Conservation (phyloP, 1,140 invertebrate genomes). For the Gerris buenoi region DNA sequence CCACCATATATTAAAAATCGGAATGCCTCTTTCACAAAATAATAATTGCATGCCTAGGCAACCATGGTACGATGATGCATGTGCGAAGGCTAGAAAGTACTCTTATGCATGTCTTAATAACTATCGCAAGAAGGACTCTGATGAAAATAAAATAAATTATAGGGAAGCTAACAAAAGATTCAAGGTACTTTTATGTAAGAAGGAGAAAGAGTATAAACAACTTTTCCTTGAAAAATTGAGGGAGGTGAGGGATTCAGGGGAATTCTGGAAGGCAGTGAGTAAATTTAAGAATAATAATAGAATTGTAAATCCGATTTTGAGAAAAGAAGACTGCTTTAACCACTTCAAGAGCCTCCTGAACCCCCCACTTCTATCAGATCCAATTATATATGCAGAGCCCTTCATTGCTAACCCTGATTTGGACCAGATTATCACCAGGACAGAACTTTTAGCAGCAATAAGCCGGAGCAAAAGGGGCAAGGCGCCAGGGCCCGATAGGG, state of each 20-base stretch:
- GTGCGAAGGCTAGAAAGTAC: not conserved
- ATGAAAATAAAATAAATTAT: not conserved
- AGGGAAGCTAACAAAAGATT: not conserved
- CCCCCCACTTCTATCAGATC: not conserved
- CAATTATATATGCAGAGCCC: too few species aligned
- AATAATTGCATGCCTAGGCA: not conserved
- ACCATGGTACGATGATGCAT: not conserved
- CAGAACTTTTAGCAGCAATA: too few species aligned
- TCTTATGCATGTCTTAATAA: not conserved
- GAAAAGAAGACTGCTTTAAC: not conserved
- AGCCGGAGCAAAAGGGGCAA: too few species aligned
- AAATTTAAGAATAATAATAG: not conserved
- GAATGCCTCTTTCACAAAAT: not conserved
- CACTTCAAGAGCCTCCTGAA: not conserved
- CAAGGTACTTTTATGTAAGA: not conserved
- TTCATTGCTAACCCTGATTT: too few species aligned
- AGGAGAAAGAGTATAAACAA: not conserved
- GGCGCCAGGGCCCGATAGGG: too few species aligned
- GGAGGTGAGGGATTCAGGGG: not conserved
- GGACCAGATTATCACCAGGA: too few species aligned
- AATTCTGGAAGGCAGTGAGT: not conserved
- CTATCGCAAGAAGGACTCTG: not conserved
- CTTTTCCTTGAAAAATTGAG: not conserved
- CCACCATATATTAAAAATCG: too few species aligned
- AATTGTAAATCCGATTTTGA: not conserved